These are phyloP conservation scores for Xyrauchen texanus DNA, from an alignment of 2,113 vertebrate genomes.

Conservation along the genomic window DNA sequence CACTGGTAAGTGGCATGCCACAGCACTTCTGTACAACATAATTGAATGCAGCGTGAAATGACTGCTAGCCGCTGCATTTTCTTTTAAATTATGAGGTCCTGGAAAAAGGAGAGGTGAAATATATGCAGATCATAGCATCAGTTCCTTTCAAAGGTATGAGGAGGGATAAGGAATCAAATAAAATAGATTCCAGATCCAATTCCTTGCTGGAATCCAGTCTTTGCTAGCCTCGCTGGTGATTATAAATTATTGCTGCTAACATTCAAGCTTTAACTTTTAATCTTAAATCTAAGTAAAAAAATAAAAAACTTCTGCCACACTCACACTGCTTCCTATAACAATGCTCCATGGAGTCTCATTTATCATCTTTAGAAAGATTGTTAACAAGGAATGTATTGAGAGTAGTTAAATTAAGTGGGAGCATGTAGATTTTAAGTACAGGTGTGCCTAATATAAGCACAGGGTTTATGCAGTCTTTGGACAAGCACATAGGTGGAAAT, in stretches of 20 bases:
- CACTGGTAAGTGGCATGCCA: constrained; percentile 18
- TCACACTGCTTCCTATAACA: no score
- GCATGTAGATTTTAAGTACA: no score
- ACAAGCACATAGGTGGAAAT: no score
- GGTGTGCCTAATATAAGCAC: no score
- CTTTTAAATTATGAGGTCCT: constrained; percentile 9
- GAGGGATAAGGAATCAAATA: neutral
- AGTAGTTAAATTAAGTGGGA: neutral
- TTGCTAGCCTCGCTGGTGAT: neutral
- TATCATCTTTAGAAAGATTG: neutral
- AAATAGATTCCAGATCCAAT: neutral
- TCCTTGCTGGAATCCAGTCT: neutral
- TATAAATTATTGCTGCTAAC: neutral
- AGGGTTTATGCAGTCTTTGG: no score
- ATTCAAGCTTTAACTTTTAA: neutral
- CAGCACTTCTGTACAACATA: neutral
- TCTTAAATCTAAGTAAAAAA: neutral
- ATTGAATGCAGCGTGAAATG: neutral
- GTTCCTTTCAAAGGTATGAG: no score
- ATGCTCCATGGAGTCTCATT: neutral
- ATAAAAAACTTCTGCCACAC: no score
- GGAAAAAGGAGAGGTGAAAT: neutral
- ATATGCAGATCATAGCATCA: no score
- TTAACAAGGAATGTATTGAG: constrained; percentile 11
- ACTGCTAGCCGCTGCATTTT: constrained; percentile 1